Percentiles rank a stretch among this genome's conserved stretches.
These are phyloP conservation scores for Diabrotica undecimpunctata DNA, from an alignment of 1,140 invertebrate species.

Conservation along the genomic window DNA sequence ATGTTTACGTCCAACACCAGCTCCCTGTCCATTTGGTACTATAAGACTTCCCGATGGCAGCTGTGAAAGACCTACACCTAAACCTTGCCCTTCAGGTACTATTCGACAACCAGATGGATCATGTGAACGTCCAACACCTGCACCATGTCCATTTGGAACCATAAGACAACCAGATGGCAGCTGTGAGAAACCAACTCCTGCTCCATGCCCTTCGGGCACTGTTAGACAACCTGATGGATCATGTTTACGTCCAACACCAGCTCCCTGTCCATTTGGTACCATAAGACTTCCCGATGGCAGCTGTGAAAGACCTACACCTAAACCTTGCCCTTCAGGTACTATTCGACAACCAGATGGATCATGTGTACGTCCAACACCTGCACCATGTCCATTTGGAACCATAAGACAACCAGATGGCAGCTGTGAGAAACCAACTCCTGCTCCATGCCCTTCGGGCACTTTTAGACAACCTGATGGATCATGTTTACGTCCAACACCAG, in stretches of 20 bases:
- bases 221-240: conserved; percentile 13
- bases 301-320: too few species aligned
- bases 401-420: conserved; percentile 20
- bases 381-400: conserved; percentile 9
- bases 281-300: background rate
- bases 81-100: too few species aligned
- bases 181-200: conserved; percentile 7
- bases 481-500: conserved; percentile 2
- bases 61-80: too few species aligned
- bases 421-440: background rate
- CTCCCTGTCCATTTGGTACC: conserved; percentile 1
- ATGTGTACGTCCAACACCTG: conserved; percentile 10
- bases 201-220: conserved; percentile 16
- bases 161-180: conserved; percentile 20
- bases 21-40: background rate
- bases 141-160: conserved; percentile 16
- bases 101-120: too few species aligned
- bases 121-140: conserved; percentile 16
- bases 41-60: too few species aligned
- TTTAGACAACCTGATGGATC: conserved; percentile 4
- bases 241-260: background rate
- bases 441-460: conserved; percentile 20
- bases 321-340: too few species aligned
- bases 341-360: conserved; percentile 19
- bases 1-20: background rate